Evolutionary conservation across 2,113 vertebrate genomes (phyloP).

Genomic region (Onychorhynchus coronatus): DNA sequence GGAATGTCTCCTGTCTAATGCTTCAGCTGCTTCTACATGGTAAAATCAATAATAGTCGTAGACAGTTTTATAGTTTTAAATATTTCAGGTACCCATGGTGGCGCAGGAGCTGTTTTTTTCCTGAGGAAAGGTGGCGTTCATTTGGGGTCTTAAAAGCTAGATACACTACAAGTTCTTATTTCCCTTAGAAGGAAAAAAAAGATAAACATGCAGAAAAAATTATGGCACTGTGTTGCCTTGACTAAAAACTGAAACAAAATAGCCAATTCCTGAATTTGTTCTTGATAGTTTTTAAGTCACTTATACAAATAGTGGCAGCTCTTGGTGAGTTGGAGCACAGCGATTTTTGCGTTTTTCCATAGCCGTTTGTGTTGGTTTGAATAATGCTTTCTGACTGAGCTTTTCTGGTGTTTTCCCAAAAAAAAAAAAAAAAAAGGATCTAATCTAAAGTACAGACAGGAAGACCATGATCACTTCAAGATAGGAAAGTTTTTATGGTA

Average conservation of each 20-base stretch:
- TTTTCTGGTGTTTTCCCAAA: background rate
- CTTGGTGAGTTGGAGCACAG: background rate
- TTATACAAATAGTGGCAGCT: background rate
- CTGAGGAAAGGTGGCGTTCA: background rate
- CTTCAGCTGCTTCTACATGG: background rate
- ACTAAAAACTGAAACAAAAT: background rate
- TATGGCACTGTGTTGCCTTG: background rate
- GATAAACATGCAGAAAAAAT: background rate
- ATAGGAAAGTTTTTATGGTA: background rate
- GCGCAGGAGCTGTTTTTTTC: background rate
- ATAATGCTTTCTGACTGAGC: background rate
- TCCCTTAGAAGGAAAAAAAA: background rate
- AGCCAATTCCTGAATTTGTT: background rate
- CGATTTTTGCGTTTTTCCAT: background rate
- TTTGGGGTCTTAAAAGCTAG: background rate
- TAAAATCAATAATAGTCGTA: constrained; percentile 21
- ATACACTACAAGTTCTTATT: background rate
- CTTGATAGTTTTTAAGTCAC: background rate
- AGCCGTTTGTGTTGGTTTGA: background rate
- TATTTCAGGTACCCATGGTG: background rate
- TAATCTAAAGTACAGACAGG: background rate
- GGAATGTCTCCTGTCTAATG: constrained; percentile 8
- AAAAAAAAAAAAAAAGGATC: background rate
- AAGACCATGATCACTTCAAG: background rate
- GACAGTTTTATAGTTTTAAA: constrained; percentile 24